Evolutionary conservation across 2,888 invertebrate species (phyloP).

Genomic region (Melinaea menophilus): DNA sequence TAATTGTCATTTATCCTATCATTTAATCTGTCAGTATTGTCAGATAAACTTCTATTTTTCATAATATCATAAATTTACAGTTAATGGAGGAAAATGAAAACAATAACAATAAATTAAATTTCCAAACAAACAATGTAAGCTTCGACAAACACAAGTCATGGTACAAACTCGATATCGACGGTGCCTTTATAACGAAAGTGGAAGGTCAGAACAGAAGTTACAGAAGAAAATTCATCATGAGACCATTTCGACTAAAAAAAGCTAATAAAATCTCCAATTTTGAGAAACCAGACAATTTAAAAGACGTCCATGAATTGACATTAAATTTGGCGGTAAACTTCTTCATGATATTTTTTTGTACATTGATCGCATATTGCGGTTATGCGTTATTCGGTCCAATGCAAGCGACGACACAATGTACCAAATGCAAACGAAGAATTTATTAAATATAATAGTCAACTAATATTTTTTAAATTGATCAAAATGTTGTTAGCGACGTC

Average conservation of each 20-base stretch:
- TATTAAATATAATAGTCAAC: neutral
- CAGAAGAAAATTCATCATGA: neutral
- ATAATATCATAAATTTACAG: slow-evolving; percentile 8
- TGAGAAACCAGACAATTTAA: slow-evolving; percentile 6
- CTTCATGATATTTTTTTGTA: slow-evolving; percentile 9
- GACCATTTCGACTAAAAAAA: neutral
- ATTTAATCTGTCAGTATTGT: slow-evolving; percentile 1
- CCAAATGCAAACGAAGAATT: neutral
- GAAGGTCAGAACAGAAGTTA: neutral
- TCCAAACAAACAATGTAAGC: no score
- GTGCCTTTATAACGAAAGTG: slow-evolving; percentile 28
- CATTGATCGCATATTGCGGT: slow-evolving; percentile 12
- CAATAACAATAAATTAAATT: slow-evolving; percentile 6
- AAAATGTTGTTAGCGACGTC: no score
- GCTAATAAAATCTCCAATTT: slow-evolving; percentile 8
- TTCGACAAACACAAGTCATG: slow-evolving; percentile 33
- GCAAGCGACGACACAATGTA: neutral
- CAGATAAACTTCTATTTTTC: neutral
- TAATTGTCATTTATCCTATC: neutral
- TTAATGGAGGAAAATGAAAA: slow-evolving; percentile 7
- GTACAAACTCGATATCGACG: slow-evolving; percentile 36
- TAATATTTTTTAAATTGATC: neutral
- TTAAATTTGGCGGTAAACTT: slow-evolving; percentile 19
- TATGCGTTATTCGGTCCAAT: slow-evolving; percentile 11
- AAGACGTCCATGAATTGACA: slow-evolving; percentile 17